phyloP scores from a whole-genome alignment of 2,797 vertebrate genomes.

The Vultur gryphus region DNA sequence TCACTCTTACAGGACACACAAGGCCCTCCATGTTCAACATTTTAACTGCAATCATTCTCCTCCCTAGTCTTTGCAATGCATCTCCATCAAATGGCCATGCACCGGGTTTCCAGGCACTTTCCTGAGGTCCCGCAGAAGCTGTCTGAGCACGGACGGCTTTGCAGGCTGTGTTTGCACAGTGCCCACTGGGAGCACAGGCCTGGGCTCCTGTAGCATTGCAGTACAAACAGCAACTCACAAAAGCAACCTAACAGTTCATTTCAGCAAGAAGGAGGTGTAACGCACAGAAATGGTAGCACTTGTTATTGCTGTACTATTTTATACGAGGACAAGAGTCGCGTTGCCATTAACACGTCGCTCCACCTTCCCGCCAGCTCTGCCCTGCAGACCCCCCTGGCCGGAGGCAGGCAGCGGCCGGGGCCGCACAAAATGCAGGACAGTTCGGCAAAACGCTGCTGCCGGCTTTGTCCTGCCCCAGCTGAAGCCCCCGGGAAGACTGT shows the following conservation, averaged over 20 bases:
- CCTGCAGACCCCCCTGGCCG: no score
- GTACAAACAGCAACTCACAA: neutral
- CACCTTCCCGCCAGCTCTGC: neutral
- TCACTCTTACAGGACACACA: neutral
- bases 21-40: rapidly evolving
- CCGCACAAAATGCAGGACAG: rapidly evolving
- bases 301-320: rapidly evolving
- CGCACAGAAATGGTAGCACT: rapidly evolving
- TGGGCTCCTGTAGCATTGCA: neutral
- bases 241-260: rapidly evolving
- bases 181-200: neutral
- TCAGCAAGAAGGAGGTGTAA: neutral
- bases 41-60: rapidly evolving
- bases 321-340: rapidly evolving
- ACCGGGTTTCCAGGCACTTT: rapidly evolving
- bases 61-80: no score
- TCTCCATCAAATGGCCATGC: rapidly evolving
- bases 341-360: rapidly evolving
- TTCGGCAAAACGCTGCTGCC: rapidly evolving
- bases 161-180: neutral
- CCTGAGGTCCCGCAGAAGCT: neutral
- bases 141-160: rapidly evolving
- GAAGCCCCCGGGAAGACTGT: neutral
- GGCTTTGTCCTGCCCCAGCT: neutral
- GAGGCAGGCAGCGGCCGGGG: no score